Base-by-base conservation (phyloP, 2,888 invertebrate species). In the Calameuta idolon region DNA sequence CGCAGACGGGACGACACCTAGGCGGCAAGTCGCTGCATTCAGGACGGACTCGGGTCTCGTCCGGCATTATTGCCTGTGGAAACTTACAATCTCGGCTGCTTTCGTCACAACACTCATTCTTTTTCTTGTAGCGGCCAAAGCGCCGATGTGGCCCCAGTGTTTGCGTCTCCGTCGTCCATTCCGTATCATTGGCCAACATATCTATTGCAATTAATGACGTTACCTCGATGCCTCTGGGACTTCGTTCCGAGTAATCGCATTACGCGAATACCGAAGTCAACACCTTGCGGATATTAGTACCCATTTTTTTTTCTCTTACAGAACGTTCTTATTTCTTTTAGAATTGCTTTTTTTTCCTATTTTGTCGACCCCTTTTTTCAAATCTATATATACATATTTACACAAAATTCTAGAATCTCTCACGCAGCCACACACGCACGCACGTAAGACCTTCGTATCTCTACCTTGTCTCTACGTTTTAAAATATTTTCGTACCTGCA, bases 41-140 rank as follows among this genome's bases (percentile, higher is more conserved):
- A 85, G 83, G 85, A 84, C 81, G 69, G 83, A 85, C 80, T 80
- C 79, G 81, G 80, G 81, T 55, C 23, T 55, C 55, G 55, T 55
- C 77, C 81, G 82, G 84, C 83, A 82, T 82, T 82, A 77, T 78
- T 79, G 77, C 77, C 75, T 79, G 81, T 80, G 81, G 76, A 87
- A 86, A 91, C 91, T 91, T 91, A 91, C 91, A 87, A 88, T 91
- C 90, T 88, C 89, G 88, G 85, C 88, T 83, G 89, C 84, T 91
- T 86, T 91, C 91, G 88, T 91, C 91, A 90, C 91, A 91, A 90
- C 91, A 90, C 82, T 91, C 91, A 89, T 90, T 91, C 87, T 91
- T 91, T 91, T 91, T 91, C 91, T 89, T 91, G 91, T 91, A 91
- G 86, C 90, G 90, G 85, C 90, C 89, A 83, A 79, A 87, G 86